Evolutionary conservation across 2,113 vertebrate genomes (phyloP).

Genomic region (Oryzias celebensis): DNA sequence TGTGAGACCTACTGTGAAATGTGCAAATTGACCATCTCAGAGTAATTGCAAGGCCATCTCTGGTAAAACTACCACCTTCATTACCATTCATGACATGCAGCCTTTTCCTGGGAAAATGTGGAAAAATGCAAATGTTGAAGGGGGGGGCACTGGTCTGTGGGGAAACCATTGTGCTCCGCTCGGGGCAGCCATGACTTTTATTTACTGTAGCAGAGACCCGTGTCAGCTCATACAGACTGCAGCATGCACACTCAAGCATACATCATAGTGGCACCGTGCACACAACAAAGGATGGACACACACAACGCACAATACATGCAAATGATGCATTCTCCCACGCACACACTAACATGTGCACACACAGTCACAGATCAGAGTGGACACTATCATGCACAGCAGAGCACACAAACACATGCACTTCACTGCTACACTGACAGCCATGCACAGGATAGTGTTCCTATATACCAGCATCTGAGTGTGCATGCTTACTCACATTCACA

Average conservation of each 20-base stretch:
- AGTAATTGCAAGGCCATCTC: slow-evolving; percentile 76
- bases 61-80: slow-evolving; percentile 74
- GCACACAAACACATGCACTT: no score
- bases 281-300: no score
- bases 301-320: no score
- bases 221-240: slow-evolving; percentile 50
- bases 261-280: no score
- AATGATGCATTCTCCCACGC: no score
- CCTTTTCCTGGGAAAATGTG: slow-evolving; percentile 70
- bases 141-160: slow-evolving; percentile 58
- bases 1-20: slow-evolving; percentile 65
- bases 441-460: no score
- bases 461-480: no score
- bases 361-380: no score
- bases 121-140: slow-evolving; percentile 77
- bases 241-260: slow-evolving; percentile 30
- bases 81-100: slow-evolving; percentile 82
- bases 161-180: slow-evolving; percentile 69
- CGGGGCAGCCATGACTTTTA: slow-evolving; percentile 75
- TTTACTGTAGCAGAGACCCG: slow-evolving; percentile 72
- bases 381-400: no score
- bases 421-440: no score
- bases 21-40: slow-evolving; percentile 73
- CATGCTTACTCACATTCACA: no score
- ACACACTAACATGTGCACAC: no score